Base-by-base conservation (phyloP, 2,113 vertebrate species). In the Ranitomeya imitator region DNA sequence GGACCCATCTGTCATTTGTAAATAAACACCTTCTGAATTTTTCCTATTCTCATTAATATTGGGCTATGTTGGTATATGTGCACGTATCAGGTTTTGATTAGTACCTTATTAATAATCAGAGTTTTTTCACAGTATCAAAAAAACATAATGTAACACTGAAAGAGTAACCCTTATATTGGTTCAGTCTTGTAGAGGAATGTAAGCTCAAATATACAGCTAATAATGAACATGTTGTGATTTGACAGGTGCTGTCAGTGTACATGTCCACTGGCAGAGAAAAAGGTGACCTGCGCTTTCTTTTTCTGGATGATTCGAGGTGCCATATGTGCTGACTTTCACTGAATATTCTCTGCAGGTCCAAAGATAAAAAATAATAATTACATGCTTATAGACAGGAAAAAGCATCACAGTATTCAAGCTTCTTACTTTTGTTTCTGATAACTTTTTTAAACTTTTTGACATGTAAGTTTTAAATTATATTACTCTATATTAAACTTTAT, bases 191-290 rank as follows among this genome's bases (percentile, higher is more conserved):
- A 18, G 31, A 74, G 31, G 45, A 45, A 74, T 74, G 71, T 74
- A 45, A 74, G 31, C 71, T 74, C 12, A 79, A 15, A 79, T 78
- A 78, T 78, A 78, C 76, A 54, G 76, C 11, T 52, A 78, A n/a
- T 78, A 79, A 79, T 23, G 54, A 54, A 78, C 54, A n/a, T 78
- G 51, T 54, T 54, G n/a, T 57, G n/a, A 19, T 79, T 23, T 79
- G 51, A 78, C 52, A 79, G 52, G 77, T 54, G 19, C 77, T 57
- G 52, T 79, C 51, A 55, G 54, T 79, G n/a, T 79, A 57, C 52
- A 55, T 57, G 52, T 79, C 19, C 51, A 79, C 19, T 55, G 9
- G 76, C 54, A 52, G 45, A 54, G 52, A 5, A 79, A 79, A 51
- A 79, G 52, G 76, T 78, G 76, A 78, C 76, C 76, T 54, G 21